Evolutionary conservation across 2,888 invertebrate species (phyloP), one percentile per base, ranked within the genome.

Genomic region (Monochamus alternatus): DNA sequence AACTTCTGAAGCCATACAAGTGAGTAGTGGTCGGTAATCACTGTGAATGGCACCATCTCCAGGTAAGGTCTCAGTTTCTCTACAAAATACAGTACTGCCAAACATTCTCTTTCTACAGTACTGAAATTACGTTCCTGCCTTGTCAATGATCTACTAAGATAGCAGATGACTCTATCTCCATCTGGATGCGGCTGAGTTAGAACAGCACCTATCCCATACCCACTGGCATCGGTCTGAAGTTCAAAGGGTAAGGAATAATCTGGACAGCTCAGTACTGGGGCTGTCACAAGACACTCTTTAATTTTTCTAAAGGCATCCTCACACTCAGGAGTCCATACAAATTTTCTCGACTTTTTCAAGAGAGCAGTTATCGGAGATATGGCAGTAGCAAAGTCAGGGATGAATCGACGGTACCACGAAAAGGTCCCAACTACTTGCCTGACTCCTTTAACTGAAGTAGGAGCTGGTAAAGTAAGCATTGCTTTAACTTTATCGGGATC

Each of bases 141-240:
- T 38, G 38, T 38, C 38, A 38, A 5, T 3, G 38, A 38, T 3
- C 8, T 3, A 47, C 47, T 47, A 8, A 47, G 47, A 8, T 47
- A 47, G 47, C 38, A 38, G 38, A 38, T 38, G 3, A 38, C 38
- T 5, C 38, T 38, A 5, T 38, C 38, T 38, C 38, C 38, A 3
- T 38, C 38, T 5, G 38, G 38, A 38, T 38, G 64, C 22, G 30
- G 30, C 52, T 79, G 79, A 0, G 73, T 66, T 43, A 81, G 55
- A 5, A 75, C 78, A 9, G 79, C 80, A 12, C 81, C 73, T 0
- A 80, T 67, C 55, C 79, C 78, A 69, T 58, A 75, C 5, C 32
- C 71, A 1, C 67, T 67, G 22, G 81, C 79, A 44, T 81, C 81
- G 3, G 80, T 79, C 32, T 82, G 81, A 0, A 82, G 51, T 0